Base-by-base conservation (phyloP, 2,888 invertebrate genomes). In the Miltochrista miniata region DNA sequence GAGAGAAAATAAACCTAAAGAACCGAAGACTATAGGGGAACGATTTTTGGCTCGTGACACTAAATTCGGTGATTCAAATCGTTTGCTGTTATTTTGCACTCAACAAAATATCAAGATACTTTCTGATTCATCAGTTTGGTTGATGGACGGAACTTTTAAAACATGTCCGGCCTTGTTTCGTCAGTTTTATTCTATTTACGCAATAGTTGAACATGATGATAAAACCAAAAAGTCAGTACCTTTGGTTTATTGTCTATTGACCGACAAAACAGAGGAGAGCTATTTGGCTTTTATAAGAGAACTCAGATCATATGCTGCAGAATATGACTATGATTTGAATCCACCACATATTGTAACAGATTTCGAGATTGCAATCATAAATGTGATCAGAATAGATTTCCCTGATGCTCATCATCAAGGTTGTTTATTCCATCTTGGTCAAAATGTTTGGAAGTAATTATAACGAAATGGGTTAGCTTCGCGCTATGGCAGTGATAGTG, bases 1-100 rank as follows among this genome's bases (percentile, higher is more conserved):
- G 35, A 47, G 40, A 11, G 40, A 47, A 33, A 2, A 34, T 39
- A 34, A 40, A 7, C 33, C 50, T 35, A 35, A 39, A 36, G 50
- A 50, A 45, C 45, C 50, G 39, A 33, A 50, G 31, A 41, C 18
- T 38, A 18, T 18, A 31, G 45, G 45, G 29, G 41, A 45, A 44
- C 38, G 29, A 39, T 49, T 49, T 44, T 44, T 49, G 38, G 49
- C 49, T 44, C 43, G 38, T 35, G 44, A 49, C 15, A 39, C 38
- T 35, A 44, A 43, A 45, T 45, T 15, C 12, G 34, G 45, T 39
- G 15, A 18, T 18, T 10, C 8, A 38, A 38, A 38, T 4, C 43
- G 43, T 12, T 33, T 43, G 15, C 15, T 34, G 33, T 33, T 43
- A 33, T 43, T 43, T 33, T 34, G 43, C 33, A 43, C 43, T n/a